Conservation (phyloP, 2,113 vertebrate genomes). For the Sigmodon hispidus region DNA sequence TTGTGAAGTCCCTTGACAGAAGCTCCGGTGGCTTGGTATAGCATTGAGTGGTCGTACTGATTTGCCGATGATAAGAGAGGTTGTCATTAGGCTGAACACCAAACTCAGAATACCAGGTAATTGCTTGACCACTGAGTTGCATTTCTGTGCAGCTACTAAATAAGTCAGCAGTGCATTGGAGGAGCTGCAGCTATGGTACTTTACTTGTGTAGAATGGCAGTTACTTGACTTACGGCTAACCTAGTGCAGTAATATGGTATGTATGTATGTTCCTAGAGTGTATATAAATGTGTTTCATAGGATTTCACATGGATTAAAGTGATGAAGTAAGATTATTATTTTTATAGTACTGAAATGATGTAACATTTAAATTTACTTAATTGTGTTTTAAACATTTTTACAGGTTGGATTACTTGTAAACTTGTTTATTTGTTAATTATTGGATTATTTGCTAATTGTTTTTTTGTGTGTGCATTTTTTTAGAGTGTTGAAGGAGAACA, state of each 20-base stretch:
- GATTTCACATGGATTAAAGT: not conserved
- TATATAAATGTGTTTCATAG: not conserved
- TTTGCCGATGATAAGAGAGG: not conserved
- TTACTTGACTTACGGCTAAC: conserved; percentile 4
- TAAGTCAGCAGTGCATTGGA: conserved; percentile 7
- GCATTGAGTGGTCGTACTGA: not conserved
- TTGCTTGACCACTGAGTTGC: not conserved
- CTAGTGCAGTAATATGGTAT: not conserved
- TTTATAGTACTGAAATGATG: not conserved
- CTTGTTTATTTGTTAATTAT: not conserved
- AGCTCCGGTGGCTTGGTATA: not conserved
- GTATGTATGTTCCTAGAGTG: not conserved
- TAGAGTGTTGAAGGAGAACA: conserved; percentile 98
- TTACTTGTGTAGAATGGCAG: not conserved
- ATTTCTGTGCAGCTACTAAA: not conserved
- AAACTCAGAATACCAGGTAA: not conserved
- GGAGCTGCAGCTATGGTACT: not conserved
- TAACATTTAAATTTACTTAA: not conserved
- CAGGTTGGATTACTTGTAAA: not conserved
- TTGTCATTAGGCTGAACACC: not conserved
- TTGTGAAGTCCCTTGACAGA: not conserved
- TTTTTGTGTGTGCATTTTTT: conserved; percentile 54
- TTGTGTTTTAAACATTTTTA: conserved; percentile 22
- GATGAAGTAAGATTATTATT: not conserved
- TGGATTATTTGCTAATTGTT: conserved; percentile 51